phyloP scores from a whole-genome alignment of 2,797 vertebrate genomes.

The Sebastes taczanowskii region DNA sequence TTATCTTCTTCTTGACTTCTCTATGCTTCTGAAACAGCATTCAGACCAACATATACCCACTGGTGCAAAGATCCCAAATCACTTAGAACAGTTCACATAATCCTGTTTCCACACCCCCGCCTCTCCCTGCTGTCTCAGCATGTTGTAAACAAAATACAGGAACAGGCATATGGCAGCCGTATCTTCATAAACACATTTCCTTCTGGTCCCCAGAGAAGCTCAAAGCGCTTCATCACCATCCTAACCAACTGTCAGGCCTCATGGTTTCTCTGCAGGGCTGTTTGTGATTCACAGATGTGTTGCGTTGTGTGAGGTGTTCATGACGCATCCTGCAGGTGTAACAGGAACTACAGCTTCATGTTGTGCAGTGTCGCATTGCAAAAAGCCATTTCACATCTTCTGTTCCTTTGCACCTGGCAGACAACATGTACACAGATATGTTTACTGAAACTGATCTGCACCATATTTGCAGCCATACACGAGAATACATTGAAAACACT shows the following conservation, averaged over 20 bases:
- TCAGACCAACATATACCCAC: background rate
- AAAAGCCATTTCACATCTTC: background rate
- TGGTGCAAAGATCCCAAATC: background rate
- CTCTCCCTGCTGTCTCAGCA: conserved; percentile 3
- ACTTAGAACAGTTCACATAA: background rate
- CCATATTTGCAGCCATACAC: no score
- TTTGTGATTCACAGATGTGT: background rate
- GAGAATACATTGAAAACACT: no score
- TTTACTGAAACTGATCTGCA: background rate
- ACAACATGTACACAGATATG: background rate
- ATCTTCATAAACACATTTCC: background rate
- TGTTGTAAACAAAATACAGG: background rate
- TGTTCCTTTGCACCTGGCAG: background rate
- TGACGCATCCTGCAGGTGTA: background rate
- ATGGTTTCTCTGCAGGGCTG: background rate
- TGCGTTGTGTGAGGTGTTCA: background rate
- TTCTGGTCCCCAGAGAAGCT: background rate
- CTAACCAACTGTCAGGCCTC: background rate
- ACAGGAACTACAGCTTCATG: background rate
- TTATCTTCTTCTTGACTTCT: background rate
- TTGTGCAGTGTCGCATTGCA: background rate
- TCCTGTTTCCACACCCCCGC: background rate
- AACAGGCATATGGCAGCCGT: background rate
- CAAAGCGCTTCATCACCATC: conserved; percentile 2
- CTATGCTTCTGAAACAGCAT: background rate